phyloP scores from a whole-genome alignment of 2,113 vertebrate genomes.

The human (Homo sapiens) region GRCh38 chr1:245404501-245405000 shows the following conservation, averaged over 20 bases:
- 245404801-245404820: not conserved
- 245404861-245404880: slow-evolving; percentile 33
- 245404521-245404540: slow-evolving; percentile 64
- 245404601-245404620: slow-evolving; percentile 61
- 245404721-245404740: slow-evolving; percentile 28
- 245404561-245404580: slow-evolving; percentile 65
- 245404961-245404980: not conserved
- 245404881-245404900: not conserved
- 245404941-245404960: not conserved
- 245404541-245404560: slow-evolving; percentile 65
- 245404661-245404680: slow-evolving; percentile 64
- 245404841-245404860: not conserved
- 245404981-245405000: not conserved
- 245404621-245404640: slow-evolving; percentile 68
- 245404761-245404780: slow-evolving; percentile 13
- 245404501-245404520: slow-evolving; percentile 48
- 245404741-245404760: not conserved
- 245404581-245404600: not conserved
- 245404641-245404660: slow-evolving; percentile 30
- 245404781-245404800: slow-evolving; percentile 18
- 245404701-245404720: slow-evolving; percentile 52
- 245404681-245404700: not conserved
- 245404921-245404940: not conserved
- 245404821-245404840: not conserved
- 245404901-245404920: not conserved